phyloP scores from a whole-genome alignment of 2,888 invertebrate genomes.

The Apamea crenata region DNA sequence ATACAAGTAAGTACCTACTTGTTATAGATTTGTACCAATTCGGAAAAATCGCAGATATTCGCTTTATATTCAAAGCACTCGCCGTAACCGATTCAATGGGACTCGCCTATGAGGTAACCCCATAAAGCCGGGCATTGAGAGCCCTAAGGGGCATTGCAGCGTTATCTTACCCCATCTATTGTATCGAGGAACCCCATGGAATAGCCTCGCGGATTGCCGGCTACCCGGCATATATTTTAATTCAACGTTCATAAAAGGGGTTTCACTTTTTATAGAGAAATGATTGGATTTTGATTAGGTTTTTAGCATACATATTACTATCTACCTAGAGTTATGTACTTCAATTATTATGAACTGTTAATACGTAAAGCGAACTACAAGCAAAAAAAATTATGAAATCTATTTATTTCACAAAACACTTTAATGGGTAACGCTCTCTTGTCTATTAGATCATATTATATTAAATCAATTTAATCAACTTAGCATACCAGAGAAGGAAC shows the following conservation, averaged over 20 bases:
- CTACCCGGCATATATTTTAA: constrained; percentile 38
- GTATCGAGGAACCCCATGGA: constrained; percentile 45
- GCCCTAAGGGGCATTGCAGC: constrained; percentile 47
- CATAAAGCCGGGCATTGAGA: constrained; percentile 50
- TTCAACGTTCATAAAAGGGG: constrained; percentile 10
- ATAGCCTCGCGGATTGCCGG: constrained; percentile 32
- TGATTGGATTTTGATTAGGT: background rate
- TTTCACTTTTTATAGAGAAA: background rate
- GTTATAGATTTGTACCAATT: constrained; percentile 17
- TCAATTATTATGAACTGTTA: background rate
- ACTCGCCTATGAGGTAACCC: constrained; percentile 31
- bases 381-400: background rate
- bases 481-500: background rate
- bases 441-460: too few relatives aligned
- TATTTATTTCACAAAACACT: background rate
- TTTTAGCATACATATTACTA: background rate
- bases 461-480: background rate
- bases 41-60: constrained; percentile 5
- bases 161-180: constrained; percentile 55
- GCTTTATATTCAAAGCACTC: constrained; percentile 32
- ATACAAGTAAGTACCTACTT: background rate
- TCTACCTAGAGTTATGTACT: background rate
- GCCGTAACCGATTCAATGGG: constrained; percentile 40
- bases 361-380: too few relatives aligned
- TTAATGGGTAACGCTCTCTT: background rate